phyloP scores from a whole-genome alignment of 1,140 invertebrate genomes.

The Latrodectus geometricus region DNA sequence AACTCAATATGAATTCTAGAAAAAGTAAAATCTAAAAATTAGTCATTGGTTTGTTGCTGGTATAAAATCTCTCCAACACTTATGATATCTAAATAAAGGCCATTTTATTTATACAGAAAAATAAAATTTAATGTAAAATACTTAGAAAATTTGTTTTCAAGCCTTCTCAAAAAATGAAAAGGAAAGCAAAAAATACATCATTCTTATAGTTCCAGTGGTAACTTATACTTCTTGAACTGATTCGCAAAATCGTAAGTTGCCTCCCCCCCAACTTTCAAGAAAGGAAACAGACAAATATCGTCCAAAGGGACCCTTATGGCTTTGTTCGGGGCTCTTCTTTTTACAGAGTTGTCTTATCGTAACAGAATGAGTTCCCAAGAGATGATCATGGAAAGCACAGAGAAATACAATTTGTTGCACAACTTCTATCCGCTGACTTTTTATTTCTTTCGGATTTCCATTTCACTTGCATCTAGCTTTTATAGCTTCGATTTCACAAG shows the following conservation, averaged over 20 bases:
- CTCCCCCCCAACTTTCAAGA: not conserved
- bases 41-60: too few relatives aligned
- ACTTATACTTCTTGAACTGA: not conserved
- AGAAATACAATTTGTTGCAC: conserved; percentile 26
- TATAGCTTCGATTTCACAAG: conserved; percentile 31
- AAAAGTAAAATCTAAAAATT: too few relatives aligned
- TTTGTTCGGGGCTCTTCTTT: conserved; percentile 21
- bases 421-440: not conserved
- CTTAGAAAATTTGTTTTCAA: not conserved
- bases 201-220: not conserved
- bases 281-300: conserved; percentile 38
- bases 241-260: not conserved
- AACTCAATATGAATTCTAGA: too few relatives aligned
- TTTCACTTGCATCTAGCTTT: not conserved
- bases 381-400: conserved; percentile 22
- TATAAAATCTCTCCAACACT: too few relatives aligned
- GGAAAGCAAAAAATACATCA: not conserved
- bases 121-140: not conserved
- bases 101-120: too few relatives aligned
- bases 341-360: not conserved
- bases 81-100: too few relatives aligned
- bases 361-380: conserved; percentile 29
- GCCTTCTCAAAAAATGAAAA: not conserved
- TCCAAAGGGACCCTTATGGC: conserved; percentile 47
- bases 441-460: not conserved